Evolutionary conservation across 1,140 invertebrate species (phyloP).

Genomic region (Cylas formicarius): DNA sequence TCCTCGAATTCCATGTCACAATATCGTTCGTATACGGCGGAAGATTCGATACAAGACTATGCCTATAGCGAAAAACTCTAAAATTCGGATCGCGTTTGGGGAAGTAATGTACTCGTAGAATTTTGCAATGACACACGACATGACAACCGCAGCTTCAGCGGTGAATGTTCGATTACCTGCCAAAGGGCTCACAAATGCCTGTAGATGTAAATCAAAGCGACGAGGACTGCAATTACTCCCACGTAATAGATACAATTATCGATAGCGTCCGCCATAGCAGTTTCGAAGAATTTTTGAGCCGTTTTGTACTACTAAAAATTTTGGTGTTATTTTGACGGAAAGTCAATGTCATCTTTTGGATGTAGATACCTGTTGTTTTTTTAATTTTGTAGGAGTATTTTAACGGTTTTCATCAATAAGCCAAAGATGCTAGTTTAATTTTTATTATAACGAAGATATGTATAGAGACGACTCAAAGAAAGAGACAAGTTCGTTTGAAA

Average conservation of each 20-base stretch:
- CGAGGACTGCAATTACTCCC: conserved; percentile 15
- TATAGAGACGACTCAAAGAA: no score
- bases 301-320: conserved; percentile 15
- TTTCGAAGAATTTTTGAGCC: no score
- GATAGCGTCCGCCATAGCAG: background rate
- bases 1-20: conserved; percentile 17
- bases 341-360: conserved; percentile 1
- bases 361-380: no score
- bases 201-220: conserved; percentile 13
- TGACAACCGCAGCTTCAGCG: background rate
- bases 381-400: conserved; percentile 10
- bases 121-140: conserved; percentile 1
- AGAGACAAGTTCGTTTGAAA: no score
- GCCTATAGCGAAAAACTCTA: background rate
- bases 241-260: conserved; percentile 21
- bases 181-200: background rate
- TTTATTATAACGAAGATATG: no score
- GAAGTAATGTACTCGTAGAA: background rate
- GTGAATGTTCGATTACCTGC: background rate
- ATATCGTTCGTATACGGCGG: no score
- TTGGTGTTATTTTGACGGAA: conserved; percentile 10
- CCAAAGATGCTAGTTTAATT: no score
- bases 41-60: conserved; percentile 9
- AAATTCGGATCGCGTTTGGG: background rate
- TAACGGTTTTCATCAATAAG: no score